Evolutionary conservation across 2,888 invertebrate species (phyloP), one percentile per base, ranked within the genome.

Genomic region (Galeruca laticollis): DNA sequence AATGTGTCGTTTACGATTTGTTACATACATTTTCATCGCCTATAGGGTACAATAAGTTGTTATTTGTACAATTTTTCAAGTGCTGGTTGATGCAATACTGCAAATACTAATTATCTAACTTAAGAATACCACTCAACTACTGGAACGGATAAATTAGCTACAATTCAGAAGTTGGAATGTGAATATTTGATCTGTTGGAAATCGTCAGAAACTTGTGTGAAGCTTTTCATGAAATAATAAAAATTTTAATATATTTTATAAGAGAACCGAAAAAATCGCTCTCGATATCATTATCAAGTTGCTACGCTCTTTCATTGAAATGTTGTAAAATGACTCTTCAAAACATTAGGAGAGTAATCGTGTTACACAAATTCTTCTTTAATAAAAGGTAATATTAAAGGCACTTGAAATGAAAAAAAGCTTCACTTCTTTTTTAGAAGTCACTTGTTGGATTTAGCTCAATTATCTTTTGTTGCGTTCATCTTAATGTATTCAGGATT

Each of bases 151-250:
- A 26, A 47, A 60, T 43, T 43, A 60, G 31, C 11, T 47, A 26
- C 43, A 47, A 60, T 60, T 60, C 26, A 47, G 31, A 10, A 47
- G 47, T 26, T 26, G 31, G n/a, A 26, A 60, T 31, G 15, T 47
- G 13, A 59, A 60, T 60, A 47, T 43, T 60, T 47, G 15, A 11
- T 60, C 40, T 43, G 40, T 9, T 4, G 47, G 18, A 40, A 49
- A 8, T 18, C 20, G 20, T 8, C 49, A 8, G 0, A 18, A 11
- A n/a, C 20, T 49, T 18, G 20, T 43, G 43, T 49, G 4, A 8
- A 20, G 49, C 9, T 49, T 49, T 6, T 15, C 20, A 9, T 49
- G 15, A 49, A 47, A 8, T 15, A 49, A 49, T 18, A 18, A 49
- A 4, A 49, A 49, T 49, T 49, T 49, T 10, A 49, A 18, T 49